These are phyloP conservation scores for Cololabis saira DNA, from an alignment of 2,113 vertebrate genomes.

Conservation along the genomic window DNA sequence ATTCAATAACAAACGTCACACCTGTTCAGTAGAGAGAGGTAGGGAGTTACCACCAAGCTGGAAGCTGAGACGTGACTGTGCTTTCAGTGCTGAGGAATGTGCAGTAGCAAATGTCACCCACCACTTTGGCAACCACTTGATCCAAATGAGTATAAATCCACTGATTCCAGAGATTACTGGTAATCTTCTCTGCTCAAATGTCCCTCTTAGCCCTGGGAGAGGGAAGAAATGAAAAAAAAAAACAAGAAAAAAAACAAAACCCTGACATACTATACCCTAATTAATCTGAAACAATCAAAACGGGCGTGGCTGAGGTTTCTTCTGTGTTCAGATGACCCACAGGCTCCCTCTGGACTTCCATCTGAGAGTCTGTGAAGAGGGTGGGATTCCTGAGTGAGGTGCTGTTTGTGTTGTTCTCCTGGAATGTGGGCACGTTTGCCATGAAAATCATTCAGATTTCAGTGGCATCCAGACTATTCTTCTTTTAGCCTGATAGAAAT, in stretches of 20 bases:
- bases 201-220: conserved; percentile 30
- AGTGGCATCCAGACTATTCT: conserved; percentile 72
- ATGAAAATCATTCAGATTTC: conserved; percentile 82
- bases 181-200: conserved; percentile 65
- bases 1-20: neutral
- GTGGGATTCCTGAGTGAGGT: conserved; percentile 58
- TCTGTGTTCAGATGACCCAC: conserved; percentile 15
- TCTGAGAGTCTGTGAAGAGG: conserved; percentile 36
- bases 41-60: neutral
- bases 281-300: conserved; percentile 27
- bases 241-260: conserved; percentile 32
- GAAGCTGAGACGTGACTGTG: neutral
- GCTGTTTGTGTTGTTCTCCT: conserved; percentile 17
- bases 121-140: conserved; percentile 34
- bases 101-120: conserved; percentile 45
- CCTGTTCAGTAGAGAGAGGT: neutral
- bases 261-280: conserved; percentile 56
- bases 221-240: too few species aligned
- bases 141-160: conserved; percentile 64
- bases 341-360: conserved; percentile 5
- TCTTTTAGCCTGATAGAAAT: conserved; percentile 90
- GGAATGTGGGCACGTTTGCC: conserved; percentile 18
- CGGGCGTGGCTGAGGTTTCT: conserved; percentile 39
- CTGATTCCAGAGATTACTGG: conserved; percentile 56
- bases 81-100: conserved; percentile 31